Base-by-base conservation (phyloP, 2,797 vertebrate genomes). In the Rhinichthys osculus region DNA sequence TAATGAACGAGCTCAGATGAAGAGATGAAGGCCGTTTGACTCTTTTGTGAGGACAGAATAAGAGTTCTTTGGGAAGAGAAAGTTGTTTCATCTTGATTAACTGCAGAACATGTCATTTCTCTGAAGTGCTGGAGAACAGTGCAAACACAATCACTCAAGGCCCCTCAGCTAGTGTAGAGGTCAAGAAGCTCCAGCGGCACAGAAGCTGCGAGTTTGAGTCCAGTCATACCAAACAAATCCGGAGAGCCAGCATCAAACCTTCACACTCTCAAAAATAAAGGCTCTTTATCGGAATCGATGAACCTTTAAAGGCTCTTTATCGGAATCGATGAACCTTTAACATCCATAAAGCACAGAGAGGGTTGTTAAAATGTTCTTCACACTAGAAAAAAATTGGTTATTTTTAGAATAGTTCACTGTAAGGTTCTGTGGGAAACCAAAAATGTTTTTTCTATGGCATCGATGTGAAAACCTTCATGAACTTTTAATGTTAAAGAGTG, bases 71-170 rank as follows among this genome's bases (percentile, higher is more conserved):
- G 16, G 35, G n/a, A 54, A 47, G 62, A 27, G 3, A 52, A 66
- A 57, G n/a, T 78, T 11, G 40, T 76, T 81, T 52, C 5, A 35
- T 30, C 7, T 80, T 33, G 19, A 66, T 66, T 33, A 77, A 77
- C 16, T 57, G 50, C 33, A 21, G 73, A 77, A 21, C 35, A 16
- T 77, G 74, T 57, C 0, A 35, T 78, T 78, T 62, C 54, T 62
- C 6, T 27, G 14, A 78, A 78, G 57, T 11, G 40, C 23, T 78
- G 5, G 54, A 62, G 76, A 62, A 62, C 14, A 17, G 23, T n/a
- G 54, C 54, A 42, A 19, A 62, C 23, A 78, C 74, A 77, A 30
- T 62, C 21, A 3, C 23, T 78, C 76, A 62, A 78, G 76, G 38
- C 38, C 54, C 54, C 23, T 27, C 54, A 42, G 14, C 54, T n/a